Evolutionary conservation across 1,140 invertebrate species (phyloP).

Genomic region (Drosophila ironensis): DNA sequence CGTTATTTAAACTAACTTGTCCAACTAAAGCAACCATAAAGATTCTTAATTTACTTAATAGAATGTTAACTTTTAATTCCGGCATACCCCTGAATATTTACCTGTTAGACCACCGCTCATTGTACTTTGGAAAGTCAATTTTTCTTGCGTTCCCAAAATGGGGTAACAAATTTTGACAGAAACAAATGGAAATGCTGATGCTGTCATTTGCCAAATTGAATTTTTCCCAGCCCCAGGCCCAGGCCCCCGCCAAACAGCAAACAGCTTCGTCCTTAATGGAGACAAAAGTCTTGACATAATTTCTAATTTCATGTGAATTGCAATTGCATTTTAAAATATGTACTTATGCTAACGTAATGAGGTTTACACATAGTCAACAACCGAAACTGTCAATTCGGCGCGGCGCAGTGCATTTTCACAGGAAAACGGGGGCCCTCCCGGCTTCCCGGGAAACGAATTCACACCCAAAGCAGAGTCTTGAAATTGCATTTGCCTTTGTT

Average conservation of each 20-base stretch:
- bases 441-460: conserved; percentile 13
- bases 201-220: conserved; percentile 69
- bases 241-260: conserved; percentile 2
- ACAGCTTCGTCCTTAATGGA: conserved; percentile 11
- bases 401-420: neutral
- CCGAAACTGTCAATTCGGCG: conserved; percentile 29
- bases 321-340: conserved; percentile 55
- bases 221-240: conserved; percentile 45
- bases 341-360: conserved; percentile 36
- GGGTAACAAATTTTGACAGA: conserved; percentile 49
- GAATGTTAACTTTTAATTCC: neutral
- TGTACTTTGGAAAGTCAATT: conserved; percentile 7
- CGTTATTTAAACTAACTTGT: neutral
- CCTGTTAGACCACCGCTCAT: neutral
- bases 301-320: conserved; percentile 64
- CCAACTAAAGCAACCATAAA: no score
- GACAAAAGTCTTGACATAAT: conserved; percentile 55
- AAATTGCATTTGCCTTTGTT: conserved; percentile 42
- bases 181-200: conserved; percentile 68
- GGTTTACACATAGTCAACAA: conserved; percentile 30
- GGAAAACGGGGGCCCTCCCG: neutral
- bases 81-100: conserved; percentile 6
- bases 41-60: no score
- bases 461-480: conserved; percentile 18
- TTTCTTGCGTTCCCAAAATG: conserved; percentile 1